Base-by-base conservation (phyloP, 1,140 invertebrate genomes). In the Pseudobourletiella spinata region DNA sequence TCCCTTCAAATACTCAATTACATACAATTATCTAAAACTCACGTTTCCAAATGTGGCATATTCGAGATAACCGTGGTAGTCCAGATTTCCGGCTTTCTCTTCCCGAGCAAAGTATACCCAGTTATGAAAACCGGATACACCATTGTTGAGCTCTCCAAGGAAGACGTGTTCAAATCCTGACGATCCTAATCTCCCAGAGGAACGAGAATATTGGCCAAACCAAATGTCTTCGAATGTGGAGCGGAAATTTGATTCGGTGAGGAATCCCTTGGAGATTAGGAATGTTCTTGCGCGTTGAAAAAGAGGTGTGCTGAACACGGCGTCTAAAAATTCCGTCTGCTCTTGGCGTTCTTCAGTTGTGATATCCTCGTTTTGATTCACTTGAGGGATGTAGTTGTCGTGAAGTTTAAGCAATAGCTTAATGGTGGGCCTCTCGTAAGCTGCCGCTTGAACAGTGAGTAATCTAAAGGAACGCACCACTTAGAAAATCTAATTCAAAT, bases 231-330 rank as follows among this genome's bases (percentile, higher is more conserved):
- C 14, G 62, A 71, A 67, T 18, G 14, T 39, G 8, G 44, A 48
- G 20, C 44, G 61, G 50, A 54, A 54, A 25, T 54, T 25, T 26
- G 26, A 2, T 6, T 42, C 29, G 15, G 42, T 43, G 42, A 59
- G 72, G 61, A 74, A 71, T 57, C 72, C 69, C 60, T 78, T 75
- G 4, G 61, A 57, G 0, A 71, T 70, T 0, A 81, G 72, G 62
- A 76, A 80, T 28, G 70, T 61, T 50, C 78, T 74, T 8, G 76
- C 72, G 57, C 76, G 71, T 59, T 77, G 68, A 77, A 81, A 80
- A 1, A 80, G 72, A 4, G 73, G 68, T 1, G 79, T 80, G 42
- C 71, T 70, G 71, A 79, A 74, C 18, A 80, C 73, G 3, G 75
- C 74, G 65, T 77, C 71, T 16, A 81, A 68, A 65, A 81, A 80